phyloP scores from a whole-genome alignment of 2,888 invertebrate species.

The Parnassius mnemosyne region DNA sequence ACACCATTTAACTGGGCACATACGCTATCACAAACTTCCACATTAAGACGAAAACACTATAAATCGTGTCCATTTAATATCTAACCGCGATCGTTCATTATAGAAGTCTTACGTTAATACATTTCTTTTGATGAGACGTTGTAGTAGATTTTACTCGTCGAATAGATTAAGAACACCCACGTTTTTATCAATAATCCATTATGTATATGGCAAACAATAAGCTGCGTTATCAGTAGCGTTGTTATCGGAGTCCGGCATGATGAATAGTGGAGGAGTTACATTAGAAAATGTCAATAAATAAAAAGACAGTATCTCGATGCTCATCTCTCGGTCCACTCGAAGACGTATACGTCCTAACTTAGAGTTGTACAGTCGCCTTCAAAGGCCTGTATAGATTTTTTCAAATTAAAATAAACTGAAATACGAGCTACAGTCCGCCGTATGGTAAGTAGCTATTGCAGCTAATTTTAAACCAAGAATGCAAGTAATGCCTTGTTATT shows the following conservation, averaged over 20 bases:
- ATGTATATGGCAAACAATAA: slow-evolving; percentile 75
- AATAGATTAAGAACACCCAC: slow-evolving; percentile 76
- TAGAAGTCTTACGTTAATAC: slow-evolving; percentile 58
- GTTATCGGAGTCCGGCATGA: slow-evolving; percentile 62
- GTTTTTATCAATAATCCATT: slow-evolving; percentile 80
- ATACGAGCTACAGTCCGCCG: too few relatives aligned
- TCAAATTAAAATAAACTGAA: neutral
- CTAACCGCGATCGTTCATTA: slow-evolving; percentile 68
- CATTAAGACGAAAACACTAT: slow-evolving; percentile 61
- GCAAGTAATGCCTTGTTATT: too few relatives aligned
- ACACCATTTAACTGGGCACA: slow-evolving; percentile 61
- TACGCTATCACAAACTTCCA: slow-evolving; percentile 62
- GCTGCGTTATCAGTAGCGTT: slow-evolving; percentile 63
- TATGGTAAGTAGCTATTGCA: too few relatives aligned
- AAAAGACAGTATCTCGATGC: slow-evolving; percentile 68
- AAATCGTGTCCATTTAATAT: slow-evolving; percentile 72
- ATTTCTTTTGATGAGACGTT: slow-evolving; percentile 60
- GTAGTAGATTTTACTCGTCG: slow-evolving; percentile 55
- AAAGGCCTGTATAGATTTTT: slow-evolving; percentile 22
- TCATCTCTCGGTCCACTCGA: slow-evolving; percentile 46
- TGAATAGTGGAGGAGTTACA: slow-evolving; percentile 65
- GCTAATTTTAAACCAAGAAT: too few relatives aligned
- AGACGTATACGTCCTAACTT: slow-evolving; percentile 42
- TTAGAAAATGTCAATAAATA: slow-evolving; percentile 80
- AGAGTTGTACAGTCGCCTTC: slow-evolving; percentile 28